Percentiles rank a stretch among this genome's conserved stretches.
These are phyloP conservation scores for Leptinotarsa undecemlineata DNA, from an alignment of 1,140 invertebrate species.

Conservation along the genomic window DNA sequence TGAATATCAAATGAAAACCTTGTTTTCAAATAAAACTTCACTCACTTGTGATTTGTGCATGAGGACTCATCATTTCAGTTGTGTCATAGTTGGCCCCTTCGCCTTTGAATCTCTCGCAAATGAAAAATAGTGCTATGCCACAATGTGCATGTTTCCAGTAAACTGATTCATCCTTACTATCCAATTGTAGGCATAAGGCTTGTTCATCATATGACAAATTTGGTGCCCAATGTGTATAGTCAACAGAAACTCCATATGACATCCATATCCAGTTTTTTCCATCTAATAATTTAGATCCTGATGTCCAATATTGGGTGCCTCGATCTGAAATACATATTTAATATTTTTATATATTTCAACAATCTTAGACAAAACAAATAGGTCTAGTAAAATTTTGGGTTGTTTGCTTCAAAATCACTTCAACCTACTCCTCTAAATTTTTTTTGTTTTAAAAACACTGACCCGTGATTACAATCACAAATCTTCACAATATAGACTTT, in stretches of 20 bases:
- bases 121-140: not conserved
- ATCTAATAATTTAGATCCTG: constrained; percentile 9
- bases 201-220: not conserved
- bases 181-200: not conserved
- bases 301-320: not conserved
- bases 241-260: not conserved
- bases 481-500: no score
- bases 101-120: not conserved
- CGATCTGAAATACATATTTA: not conserved
- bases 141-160: not conserved
- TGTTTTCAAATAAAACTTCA: no score
- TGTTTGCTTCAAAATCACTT: no score
- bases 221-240: not conserved
- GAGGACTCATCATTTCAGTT: not conserved
- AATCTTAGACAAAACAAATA: no score
- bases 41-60: not conserved
- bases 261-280: constrained; percentile 12
- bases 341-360: no score
- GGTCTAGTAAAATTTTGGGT: no score
- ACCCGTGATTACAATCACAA: no score
- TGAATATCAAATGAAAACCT: no score
- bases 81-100: not conserved
- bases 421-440: no score
- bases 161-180: not conserved
- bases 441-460: no score